Evolutionary conservation across 2,888 invertebrate species (phyloP), one percentile per base, ranked within the genome.

Genomic region (Heliconius cydno): DNA sequence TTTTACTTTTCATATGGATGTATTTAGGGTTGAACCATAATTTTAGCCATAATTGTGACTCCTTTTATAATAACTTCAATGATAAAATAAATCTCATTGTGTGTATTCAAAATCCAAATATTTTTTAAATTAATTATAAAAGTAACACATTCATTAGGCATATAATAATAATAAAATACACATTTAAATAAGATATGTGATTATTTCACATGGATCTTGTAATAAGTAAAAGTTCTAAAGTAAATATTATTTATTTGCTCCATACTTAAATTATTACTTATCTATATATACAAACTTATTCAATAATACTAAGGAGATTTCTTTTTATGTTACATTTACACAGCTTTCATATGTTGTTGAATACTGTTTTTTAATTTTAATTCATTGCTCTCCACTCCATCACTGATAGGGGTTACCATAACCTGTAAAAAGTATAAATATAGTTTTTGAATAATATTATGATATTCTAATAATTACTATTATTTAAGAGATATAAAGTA

Each of bases 381-480:
- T n/a, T 90, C 90, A 60, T 83, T 88, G 78, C 84, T 88, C 19
- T 88, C 82, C 13, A 89, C 85, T 22, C 90, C 89, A 7, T 90
- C 90, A 68, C 83, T 87, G 52, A 95, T 90, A 2, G 92, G 92
- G 4, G 94, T 92, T 3, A 94, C 94, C 46, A 88, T 82, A 15
- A 94, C 93, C 94, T 94, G 89, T 19, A 86, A 52, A n/a, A 60
- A 34, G 25, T 38, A 38, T 22, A 38, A 38, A 34, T 52, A 52
- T 57, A 34, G 15, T 38, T n/a, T 2, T 41, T 41, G 13, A 25
- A 13, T 41, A 41, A 57, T 76, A 25, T 63, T 38, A 66, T 52
- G 52, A 57, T 57, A 57, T 0, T 22, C 3, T n/a, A 57, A 22
- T 22, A 22, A 57, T n/a, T 57, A 57, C 57, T 57, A 57, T 57